Evolutionary conservation across 2,113 vertebrate genomes (phyloP).

Genomic region (Montifringilla adamsi): DNA sequence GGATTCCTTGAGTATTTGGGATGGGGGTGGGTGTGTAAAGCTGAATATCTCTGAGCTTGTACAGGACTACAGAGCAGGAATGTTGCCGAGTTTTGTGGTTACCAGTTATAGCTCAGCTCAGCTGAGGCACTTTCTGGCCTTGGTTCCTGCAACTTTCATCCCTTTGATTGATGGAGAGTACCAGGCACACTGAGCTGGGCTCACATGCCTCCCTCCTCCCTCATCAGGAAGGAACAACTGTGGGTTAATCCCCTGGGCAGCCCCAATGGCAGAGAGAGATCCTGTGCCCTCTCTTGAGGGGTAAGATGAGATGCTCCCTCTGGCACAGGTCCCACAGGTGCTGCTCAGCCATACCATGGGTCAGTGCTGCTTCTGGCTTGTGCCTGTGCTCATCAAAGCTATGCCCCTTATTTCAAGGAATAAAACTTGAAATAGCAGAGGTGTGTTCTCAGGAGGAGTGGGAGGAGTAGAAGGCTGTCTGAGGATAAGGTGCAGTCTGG

Average conservation of each 20-base stretch:
- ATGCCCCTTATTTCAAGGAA: not conserved
- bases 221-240: conserved; percentile 14
- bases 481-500: not conserved
- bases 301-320: not conserved
- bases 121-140: not conserved
- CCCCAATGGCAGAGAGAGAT: not conserved
- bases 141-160: not conserved
- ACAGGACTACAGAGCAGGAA: not conserved
- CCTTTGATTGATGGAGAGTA: not conserved
- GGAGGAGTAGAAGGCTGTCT: not conserved
- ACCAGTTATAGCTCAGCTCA: conserved; percentile 10
- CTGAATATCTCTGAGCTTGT: not conserved
- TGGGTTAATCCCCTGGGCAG: conserved; percentile 15
- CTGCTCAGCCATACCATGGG: not conserved
- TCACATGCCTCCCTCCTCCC: not conserved
- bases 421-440: not conserved
- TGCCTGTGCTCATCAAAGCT: not conserved
- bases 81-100: not conserved
- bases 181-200: not conserved
- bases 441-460: not conserved
- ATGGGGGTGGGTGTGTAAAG: not conserved
- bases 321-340: not conserved
- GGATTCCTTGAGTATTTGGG: not conserved
- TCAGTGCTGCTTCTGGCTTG: not conserved
- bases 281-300: not conserved